These are phyloP conservation scores for Gallinago undulata DNA, from an alignment of 2,113 vertebrate genomes.

Conservation along the genomic window DNA sequence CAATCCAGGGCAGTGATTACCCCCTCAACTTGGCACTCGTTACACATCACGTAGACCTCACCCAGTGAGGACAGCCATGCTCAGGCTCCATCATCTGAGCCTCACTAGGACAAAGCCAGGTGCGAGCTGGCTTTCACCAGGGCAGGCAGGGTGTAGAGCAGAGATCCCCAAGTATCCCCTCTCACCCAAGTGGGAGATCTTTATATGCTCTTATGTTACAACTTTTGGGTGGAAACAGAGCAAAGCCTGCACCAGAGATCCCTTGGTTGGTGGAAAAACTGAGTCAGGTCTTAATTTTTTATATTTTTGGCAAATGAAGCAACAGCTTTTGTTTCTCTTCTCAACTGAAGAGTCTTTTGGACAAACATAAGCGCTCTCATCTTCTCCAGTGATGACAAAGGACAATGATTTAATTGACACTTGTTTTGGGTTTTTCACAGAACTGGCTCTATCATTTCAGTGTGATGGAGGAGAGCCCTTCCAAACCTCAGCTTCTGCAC, in stretches of 20 bases:
- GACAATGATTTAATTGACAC: not conserved
- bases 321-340: not conserved
- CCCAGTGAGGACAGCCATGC: not conserved
- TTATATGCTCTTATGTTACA: not conserved
- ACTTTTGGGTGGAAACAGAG: not conserved
- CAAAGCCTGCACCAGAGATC: not conserved
- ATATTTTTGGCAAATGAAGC: not conserved
- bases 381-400: not conserved
- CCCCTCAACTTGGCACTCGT: accelerated
- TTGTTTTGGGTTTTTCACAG: not conserved
- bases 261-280: not conserved
- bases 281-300: not conserved
- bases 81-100: accelerated
- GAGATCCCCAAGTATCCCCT: not conserved
- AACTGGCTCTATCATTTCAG: accelerated
- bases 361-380: not conserved
- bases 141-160: not conserved
- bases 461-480: not conserved
- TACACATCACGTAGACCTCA: accelerated
- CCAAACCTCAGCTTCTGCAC: not conserved
- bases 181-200: not conserved
- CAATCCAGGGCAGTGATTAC: not conserved
- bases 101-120: accelerated
- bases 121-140: not conserved
- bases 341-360: not conserved